Conservation (phyloP, 2,888 invertebrate genomes). For the Eupeodes latifasciatus region DNA sequence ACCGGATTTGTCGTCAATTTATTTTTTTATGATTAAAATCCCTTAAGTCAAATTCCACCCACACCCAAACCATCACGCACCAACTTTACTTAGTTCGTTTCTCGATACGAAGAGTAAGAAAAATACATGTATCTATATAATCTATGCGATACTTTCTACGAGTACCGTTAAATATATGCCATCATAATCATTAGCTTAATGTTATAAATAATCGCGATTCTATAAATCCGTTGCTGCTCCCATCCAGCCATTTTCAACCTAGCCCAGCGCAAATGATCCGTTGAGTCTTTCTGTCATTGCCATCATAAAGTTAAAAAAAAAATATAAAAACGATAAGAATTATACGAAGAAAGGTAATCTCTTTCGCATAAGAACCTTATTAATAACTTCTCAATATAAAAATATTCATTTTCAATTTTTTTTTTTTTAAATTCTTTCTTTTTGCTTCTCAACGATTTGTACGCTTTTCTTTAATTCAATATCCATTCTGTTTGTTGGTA, state of each 20-base stretch:
- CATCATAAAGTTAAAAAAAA: constrained; percentile 18
- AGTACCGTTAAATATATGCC: neutral
- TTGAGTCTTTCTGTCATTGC: constrained; percentile 28
- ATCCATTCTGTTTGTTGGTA: constrained; percentile 17
- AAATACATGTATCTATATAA: neutral
- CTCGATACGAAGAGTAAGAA: neutral
- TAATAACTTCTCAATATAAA: constrained; percentile 67
- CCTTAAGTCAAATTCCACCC: constrained; percentile 9
- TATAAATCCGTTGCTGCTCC: constrained; percentile 61
- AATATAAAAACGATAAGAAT: constrained; percentile 58
- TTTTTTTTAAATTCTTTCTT: constrained; percentile 18
- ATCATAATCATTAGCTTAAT: constrained; percentile 73
- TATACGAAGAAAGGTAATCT: constrained; percentile 59
- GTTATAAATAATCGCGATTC: constrained; percentile 73
- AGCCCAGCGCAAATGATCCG: constrained; percentile 41
- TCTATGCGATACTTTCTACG: neutral
- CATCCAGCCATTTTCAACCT: neutral
- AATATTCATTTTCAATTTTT: constrained; percentile 72
- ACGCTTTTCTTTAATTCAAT: constrained; percentile 71
- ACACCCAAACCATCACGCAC: neutral
- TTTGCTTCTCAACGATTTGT: constrained; percentile 43
- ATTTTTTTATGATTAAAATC: constrained; percentile 54
- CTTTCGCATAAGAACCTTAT: constrained; percentile 62
- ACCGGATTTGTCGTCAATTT: constrained; percentile 26
- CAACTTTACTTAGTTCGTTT: neutral